Evolutionary conservation across 1,140 invertebrate genomes (phyloP), one percentile per base, ranked within the genome.

Genomic region (Hypsibius dujardini): DNA sequence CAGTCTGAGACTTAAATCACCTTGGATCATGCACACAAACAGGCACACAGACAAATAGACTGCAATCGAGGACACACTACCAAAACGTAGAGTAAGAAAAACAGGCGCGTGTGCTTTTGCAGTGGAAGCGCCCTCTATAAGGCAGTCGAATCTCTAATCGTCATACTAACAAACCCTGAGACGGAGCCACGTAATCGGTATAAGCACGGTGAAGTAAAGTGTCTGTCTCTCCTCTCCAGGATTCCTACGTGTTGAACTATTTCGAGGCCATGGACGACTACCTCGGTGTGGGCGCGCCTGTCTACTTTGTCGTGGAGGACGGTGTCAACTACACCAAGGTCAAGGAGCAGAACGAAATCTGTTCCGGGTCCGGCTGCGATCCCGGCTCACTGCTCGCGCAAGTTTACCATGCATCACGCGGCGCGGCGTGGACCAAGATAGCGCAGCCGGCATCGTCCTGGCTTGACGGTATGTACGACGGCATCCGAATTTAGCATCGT

Each of bases 211-310:
- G 28, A 28, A 28, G 28, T 28, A 28, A 28, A 28, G 28, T 28
- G 28, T 28, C 28, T 28, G 28, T 28, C 28, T 28, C 28, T 28
- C 28, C 28, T 28, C 28, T 28, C 28, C 71, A 80, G 72, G 88
- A 92, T 76, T 95, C 91, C 1, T 91, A 92, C 76, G 88, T 95
- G 40, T 81, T 89, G 47, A 85, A 86, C 75, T 93, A 93, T 80
- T 84, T 91, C 80, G 74, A 84, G 50, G 84, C 84, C 73, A 86
- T 95, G 80, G 84, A 84, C 67, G 82, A 86, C 28, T 84, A 90
- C 62, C 79, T 96, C 73, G 83, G 85, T 1, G 86, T 92, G 75
- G 92, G 92, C 0, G 86, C 92, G 12, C 92, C 92, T 0, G 87
- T 95, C 0, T 96, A 90, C 78, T 95, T 93, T 83, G 88, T 96